Evolutionary conservation across 2,113 vertebrate genomes (phyloP), one percentile per base, ranked within the genome.

Genomic region (Tragelaphus imberbis): DNA sequence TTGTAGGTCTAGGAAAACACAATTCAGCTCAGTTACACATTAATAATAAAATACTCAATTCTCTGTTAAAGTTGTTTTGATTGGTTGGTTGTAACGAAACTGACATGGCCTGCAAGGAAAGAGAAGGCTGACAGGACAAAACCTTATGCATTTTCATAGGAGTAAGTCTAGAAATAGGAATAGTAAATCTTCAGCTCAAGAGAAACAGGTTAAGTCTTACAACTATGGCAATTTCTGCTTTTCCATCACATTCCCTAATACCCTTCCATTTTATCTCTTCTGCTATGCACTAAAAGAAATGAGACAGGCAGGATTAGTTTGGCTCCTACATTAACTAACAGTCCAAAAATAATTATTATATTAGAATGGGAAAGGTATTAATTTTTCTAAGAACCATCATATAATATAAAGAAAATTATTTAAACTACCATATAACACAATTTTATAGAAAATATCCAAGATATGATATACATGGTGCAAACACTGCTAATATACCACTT

Each of bases 1-100:
- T 71, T 96, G 30, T 92, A 86, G 82, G 59, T 88, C 84, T 95
- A 88, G 61, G 85, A 93, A 95, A 94, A 95, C 87, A 95, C 58
- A 65, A 6, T 58, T 25, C 63, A 84, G 75, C 91, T 95, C 58
- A 82, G 84, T 79, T 82, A 97, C 86, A 94, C 56, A 87, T 93
- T 79, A 71, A 89, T 97, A 97, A 97, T 85, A 91, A 95, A 94
- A 84, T 7, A 47, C 7, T 80, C 30, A 86, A 58, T 58, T 92
- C 47, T 88, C 25, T 94, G 28, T 65, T 94, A 63, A 94, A 40
- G 27, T 44, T 47, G 44, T 61, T 95, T 63, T 68, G 28, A 59
- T 85, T 88, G 36, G 14, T 63, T 95, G 23, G 21, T 90, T 92
- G 33, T 84, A 94, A 55, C 6, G 13, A 90, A 33, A 28, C 14